Evolutionary conservation across 2,888 invertebrate genomes (phyloP).

Genomic region (Tenthredo scrophulariae): DNA sequence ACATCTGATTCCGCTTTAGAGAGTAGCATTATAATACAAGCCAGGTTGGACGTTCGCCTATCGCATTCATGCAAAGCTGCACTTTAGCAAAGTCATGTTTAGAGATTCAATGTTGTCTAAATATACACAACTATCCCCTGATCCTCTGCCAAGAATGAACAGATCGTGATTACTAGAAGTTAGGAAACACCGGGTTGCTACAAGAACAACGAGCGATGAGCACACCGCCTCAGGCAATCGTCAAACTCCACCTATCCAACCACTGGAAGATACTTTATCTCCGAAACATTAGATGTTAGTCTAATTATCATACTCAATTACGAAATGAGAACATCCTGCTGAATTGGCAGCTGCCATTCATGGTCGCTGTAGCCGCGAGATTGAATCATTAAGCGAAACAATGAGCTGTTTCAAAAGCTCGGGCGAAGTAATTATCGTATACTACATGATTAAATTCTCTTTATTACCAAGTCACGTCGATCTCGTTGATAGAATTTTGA

Average conservation of each 20-base stretch:
- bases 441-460: background rate
- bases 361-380: background rate
- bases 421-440: background rate
- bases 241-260: background rate
- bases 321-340: background rate
- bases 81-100: background rate
- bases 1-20: background rate
- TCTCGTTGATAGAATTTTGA: background rate
- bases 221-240: background rate
- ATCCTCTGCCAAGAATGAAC: background rate
- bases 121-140: background rate
- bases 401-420: background rate
- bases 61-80: constrained; percentile 25
- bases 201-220: constrained; percentile 6
- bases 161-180: constrained; percentile 20
- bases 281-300: background rate
- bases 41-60: background rate
- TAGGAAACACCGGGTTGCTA: background rate
- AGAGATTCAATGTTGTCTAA: background rate
- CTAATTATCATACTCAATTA: constrained; percentile 6
- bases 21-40: background rate
- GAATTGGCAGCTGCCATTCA: background rate
- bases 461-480: background rate
- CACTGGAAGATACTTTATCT: background rate
- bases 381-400: background rate